Evolutionary conservation across 2,888 invertebrate species (phyloP).

Genomic region (Exephanes ischioxanthus): DNA sequence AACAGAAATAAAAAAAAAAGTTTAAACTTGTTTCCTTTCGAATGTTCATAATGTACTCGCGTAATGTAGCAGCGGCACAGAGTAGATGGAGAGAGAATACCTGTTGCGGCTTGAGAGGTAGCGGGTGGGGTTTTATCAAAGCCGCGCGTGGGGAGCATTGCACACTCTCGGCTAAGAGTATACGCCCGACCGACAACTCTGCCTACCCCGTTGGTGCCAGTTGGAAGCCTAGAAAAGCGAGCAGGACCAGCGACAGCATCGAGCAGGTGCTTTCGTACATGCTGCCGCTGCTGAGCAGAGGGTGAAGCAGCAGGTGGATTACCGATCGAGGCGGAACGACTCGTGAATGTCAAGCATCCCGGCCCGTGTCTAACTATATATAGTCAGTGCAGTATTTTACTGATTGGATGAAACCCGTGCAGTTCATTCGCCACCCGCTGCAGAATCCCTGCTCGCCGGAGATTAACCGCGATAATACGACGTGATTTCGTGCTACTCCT

Average conservation of each 20-base stretch:
- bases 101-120: constrained; percentile 60
- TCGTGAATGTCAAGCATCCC: constrained; percentile 28
- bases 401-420: constrained; percentile 2
- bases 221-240: constrained; percentile 12
- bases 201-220: background rate
- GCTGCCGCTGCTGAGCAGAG: constrained; percentile 6
- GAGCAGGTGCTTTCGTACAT: constrained; percentile 49
- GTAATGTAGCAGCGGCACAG: background rate
- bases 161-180: constrained; percentile 34
- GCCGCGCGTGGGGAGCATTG: constrained; percentile 39
- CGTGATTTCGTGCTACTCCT: constrained; percentile 13
- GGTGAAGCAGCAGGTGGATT: constrained; percentile 55
- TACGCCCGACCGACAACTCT: constrained; percentile 16
- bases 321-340: constrained; percentile 33
- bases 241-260: background rate
- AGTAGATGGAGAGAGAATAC: constrained; percentile 39
- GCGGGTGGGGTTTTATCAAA: constrained; percentile 48
- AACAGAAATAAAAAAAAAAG: background rate
- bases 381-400: constrained; percentile 8
- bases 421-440: background rate
- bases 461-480: constrained; percentile 10
- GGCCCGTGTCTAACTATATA: background rate
- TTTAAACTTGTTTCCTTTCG: background rate
- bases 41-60: background rate
- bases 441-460: constrained; percentile 1